phyloP scores from a whole-genome alignment of 2,888 invertebrate genomes.

The Osedax frankpressi region DNA sequence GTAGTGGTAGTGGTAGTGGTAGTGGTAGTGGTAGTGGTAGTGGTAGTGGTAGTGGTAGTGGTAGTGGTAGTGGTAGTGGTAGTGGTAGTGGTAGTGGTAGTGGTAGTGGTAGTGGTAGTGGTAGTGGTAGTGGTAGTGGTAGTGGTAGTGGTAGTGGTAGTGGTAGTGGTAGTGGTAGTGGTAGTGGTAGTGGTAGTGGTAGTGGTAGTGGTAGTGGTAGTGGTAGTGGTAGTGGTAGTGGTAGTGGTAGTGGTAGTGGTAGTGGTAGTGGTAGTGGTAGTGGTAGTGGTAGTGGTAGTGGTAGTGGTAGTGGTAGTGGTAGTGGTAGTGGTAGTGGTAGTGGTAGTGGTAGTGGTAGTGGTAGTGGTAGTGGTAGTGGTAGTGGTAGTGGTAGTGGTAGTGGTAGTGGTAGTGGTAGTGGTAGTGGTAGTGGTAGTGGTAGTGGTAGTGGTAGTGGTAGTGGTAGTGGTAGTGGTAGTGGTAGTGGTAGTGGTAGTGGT shows the following conservation, averaged over 20 bases:
- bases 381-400: not conserved
- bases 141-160: not conserved
- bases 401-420: not conserved
- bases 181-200: not conserved
- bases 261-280: not conserved
- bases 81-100: not conserved
- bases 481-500: not conserved
- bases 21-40: not conserved
- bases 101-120: not conserved
- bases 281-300: not conserved
- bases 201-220: not conserved
- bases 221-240: not conserved
- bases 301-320: not conserved
- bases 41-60: not conserved
- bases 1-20: not conserved
- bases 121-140: not conserved
- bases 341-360: not conserved
- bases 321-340: not conserved
- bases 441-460: too few species aligned
- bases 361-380: conserved; percentile 1
- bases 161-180: not conserved
- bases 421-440: not conserved
- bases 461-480: not conserved
- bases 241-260: not conserved
- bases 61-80: not conserved